phyloP scores from a whole-genome alignment of 2,888 invertebrate species.

The Alentia gelatinosa region DNA sequence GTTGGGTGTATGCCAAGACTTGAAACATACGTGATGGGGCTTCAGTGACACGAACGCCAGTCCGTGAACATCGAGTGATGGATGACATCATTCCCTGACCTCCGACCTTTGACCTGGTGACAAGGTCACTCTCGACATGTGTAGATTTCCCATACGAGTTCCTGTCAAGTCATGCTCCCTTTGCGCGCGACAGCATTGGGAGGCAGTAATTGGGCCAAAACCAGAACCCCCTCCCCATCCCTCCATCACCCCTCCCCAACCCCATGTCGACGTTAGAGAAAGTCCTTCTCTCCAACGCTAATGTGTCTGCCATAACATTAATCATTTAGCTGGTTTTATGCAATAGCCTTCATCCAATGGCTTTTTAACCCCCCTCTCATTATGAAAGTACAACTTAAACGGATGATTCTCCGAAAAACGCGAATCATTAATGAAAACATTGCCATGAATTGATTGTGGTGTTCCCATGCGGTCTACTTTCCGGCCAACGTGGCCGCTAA shows the following conservation, averaged over 20 bases:
- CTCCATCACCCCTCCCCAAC: neutral
- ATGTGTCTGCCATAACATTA: neutral
- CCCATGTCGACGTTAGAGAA: neutral
- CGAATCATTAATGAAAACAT: neutral
- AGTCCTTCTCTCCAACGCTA: neutral
- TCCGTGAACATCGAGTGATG: too few species aligned
- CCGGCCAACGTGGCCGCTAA: too few species aligned
- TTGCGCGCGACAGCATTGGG: neutral
- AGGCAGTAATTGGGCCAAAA: neutral
- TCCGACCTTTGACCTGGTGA: neutral
- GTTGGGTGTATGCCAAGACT: neutral
- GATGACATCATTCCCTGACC: constrained; percentile 1
- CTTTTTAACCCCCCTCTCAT: neutral
- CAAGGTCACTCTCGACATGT: neutral
- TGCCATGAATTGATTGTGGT: neutral
- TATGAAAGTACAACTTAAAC: neutral
- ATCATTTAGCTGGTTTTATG: neutral
- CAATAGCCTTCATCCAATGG: neutral
- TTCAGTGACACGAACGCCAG: too few species aligned
- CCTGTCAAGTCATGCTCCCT: neutral
- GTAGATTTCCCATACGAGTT: constrained; percentile 14
- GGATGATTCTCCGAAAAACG: neutral
- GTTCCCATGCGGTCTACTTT: too few species aligned
- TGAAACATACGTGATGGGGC: too few species aligned
- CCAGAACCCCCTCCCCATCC: neutral